These are phyloP conservation scores for Platorchestia sp. DNA, from an alignment of 1,140 invertebrate genomes.

Conservation along the genomic window DNA sequence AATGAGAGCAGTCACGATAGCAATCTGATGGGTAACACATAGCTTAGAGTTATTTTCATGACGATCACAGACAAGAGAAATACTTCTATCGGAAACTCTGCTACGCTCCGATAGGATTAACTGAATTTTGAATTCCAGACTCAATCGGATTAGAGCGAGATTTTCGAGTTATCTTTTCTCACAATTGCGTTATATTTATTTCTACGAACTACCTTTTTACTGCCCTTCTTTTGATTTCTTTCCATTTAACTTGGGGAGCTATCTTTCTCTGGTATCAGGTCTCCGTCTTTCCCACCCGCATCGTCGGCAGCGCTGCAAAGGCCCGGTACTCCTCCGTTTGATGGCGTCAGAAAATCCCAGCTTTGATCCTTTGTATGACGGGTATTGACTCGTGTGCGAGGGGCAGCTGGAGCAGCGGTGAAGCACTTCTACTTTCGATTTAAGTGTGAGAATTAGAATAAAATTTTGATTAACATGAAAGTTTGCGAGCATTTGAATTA, in stretches of 20 bases:
- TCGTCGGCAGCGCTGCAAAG: background rate
- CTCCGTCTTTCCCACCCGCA: background rate
- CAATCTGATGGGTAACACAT: too few relatives aligned
- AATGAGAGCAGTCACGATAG: too few relatives aligned
- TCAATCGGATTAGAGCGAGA: background rate
- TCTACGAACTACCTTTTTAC: background rate
- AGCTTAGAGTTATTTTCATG: background rate
- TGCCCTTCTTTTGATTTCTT: background rate
- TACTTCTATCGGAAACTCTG: background rate
- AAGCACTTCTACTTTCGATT: background rate
- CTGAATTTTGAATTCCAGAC: background rate
- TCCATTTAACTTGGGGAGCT: background rate
- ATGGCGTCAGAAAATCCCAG: background rate
- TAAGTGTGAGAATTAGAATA: background rate
- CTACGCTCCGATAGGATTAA: background rate
- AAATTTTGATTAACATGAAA: background rate
- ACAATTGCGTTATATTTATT: background rate
- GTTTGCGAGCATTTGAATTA: background rate
- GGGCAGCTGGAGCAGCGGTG: background rate
- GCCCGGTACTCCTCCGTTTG: background rate
- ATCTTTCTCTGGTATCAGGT: background rate
- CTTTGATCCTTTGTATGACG: background rate
- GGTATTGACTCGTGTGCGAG: background rate
- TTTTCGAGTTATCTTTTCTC: background rate
- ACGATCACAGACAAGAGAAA: background rate